These are phyloP conservation scores for Eonycteris spelaea DNA, from an alignment of 2,113 vertebrate genomes.

Conservation along the genomic window DNA sequence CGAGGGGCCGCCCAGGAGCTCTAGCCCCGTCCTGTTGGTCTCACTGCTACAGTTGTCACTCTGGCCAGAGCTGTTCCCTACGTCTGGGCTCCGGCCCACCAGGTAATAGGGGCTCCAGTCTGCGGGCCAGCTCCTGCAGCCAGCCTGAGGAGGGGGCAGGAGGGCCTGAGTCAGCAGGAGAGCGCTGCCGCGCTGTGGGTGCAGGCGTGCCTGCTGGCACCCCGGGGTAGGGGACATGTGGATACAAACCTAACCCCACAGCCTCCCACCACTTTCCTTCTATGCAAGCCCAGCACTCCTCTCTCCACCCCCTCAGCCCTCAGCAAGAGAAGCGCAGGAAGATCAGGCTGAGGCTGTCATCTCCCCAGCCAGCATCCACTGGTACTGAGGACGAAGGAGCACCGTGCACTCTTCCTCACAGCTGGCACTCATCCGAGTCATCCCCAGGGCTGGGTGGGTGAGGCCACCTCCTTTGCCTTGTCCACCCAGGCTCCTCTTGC, in stretches of 20 bases:
- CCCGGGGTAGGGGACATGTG: background rate
- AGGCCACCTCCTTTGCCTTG: background rate
- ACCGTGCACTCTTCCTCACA: background rate
- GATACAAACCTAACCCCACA: background rate
- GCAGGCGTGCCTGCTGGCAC: background rate
- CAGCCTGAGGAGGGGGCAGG: slow-evolving; percentile 64
- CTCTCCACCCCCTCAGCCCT: background rate
- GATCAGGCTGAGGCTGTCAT: background rate
- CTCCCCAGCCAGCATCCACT: background rate
- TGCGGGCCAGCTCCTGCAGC: slow-evolving; percentile 81
- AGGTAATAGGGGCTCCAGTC: slow-evolving; percentile 81
- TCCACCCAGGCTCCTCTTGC: background rate
- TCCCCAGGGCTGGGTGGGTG: background rate
- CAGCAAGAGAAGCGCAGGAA: background rate
- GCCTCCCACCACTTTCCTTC: background rate
- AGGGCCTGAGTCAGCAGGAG: background rate
- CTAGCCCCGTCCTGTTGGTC: slow-evolving; percentile 68
- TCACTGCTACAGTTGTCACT: slow-evolving; percentile 68
- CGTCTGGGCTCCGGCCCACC: slow-evolving; percentile 55
- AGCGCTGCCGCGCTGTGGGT: background rate
- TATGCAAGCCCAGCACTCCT: background rate
- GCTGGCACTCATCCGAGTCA: background rate
- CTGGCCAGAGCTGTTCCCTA: slow-evolving; percentile 62
- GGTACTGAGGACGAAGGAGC: background rate
- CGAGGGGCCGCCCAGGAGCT: slow-evolving; percentile 78